Conservation (phyloP, 2,113 vertebrate genomes). For the Phyllostomus hastatus region DNA sequence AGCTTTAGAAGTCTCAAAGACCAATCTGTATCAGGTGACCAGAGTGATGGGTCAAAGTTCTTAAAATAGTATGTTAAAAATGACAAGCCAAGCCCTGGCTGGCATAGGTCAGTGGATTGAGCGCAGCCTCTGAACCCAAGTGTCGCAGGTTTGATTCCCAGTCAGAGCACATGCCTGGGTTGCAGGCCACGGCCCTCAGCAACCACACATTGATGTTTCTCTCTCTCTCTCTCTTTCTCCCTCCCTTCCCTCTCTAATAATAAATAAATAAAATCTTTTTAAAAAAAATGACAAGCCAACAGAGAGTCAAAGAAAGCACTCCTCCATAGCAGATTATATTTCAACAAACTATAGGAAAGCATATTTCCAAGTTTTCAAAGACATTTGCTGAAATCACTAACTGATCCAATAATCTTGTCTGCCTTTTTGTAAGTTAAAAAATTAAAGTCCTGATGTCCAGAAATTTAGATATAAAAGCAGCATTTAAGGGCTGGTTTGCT, state of each 20-base stretch:
- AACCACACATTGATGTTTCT: no score
- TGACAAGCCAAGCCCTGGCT: neutral
- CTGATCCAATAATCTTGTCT: neutral
- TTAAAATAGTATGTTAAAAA: neutral
- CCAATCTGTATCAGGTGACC: neutral
- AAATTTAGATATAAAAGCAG: neutral
- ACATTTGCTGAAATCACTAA: neutral
- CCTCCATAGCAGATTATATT: neutral
- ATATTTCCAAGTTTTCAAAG: neutral
- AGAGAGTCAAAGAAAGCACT: neutral
- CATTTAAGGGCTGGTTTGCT: neutral
- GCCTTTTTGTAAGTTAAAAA: neutral
- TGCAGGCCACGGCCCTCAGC: no score
- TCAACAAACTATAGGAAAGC: neutral
- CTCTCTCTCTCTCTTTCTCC: no score
- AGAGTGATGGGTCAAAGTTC: neutral
- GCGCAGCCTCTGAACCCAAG: no score
- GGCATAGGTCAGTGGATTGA: no score
- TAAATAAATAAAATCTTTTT: no score
- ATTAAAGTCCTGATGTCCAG: neutral
- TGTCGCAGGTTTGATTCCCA: no score
- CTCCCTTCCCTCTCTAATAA: no score
- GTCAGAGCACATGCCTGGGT: no score
- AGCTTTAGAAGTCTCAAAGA: neutral
- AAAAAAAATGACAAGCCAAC: neutral